Base-by-base conservation (phyloP, 1,140 invertebrate species). In the Zeugodacus cucurbitae region DNA sequence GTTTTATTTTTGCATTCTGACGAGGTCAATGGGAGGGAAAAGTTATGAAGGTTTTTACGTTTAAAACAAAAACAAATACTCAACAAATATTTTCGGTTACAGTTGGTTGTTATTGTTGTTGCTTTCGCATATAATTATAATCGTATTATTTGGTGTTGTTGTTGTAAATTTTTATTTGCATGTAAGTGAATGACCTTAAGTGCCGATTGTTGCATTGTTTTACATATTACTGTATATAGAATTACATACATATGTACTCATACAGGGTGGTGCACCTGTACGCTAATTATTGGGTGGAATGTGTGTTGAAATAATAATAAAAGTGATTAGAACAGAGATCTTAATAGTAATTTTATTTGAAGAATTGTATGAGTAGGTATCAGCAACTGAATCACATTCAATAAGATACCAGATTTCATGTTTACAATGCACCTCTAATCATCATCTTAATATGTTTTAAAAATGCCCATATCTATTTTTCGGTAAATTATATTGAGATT, bases 21-120 rank as follows among this genome's bases (percentile, higher is more conserved):
- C 54, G 54, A 59, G 85, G 85, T 58, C 54, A 87, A 87, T 59
- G 58, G 58, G 58, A 62, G 85, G 44, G 58, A 87, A 87, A 87
- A 87, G 44, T 59, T 59, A 59, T 87, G 54, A 87, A 59, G 54
- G 58, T 59, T 59, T 87, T 34, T 87, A n/a, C 54, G 54, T 17
- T 62, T n/a, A 86, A n/a, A n/a, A n/a, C n/a, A n/a, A n/a, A n/a
- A n/a, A 57, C 57, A 58, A 57, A 59, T 57, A 1, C 48, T 54
- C 32, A 57, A 74, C 14, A 20, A 22, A 41, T 48, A 34, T 32
- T 86, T 86, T 86, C 8, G 41, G 32, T 48, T 87, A 29, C 85
- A 59, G 10, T 87, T 54, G 6, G 14, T 86, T 58, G 48, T n/a
- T 11, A 37, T 59, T 20, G 5, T 78, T 78, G 20, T 82, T 82